Evolutionary conservation across 2,797 vertebrate species (phyloP), one percentile per base, ranked within the genome.

Genomic region (Gastrophryne carolinensis): DNA sequence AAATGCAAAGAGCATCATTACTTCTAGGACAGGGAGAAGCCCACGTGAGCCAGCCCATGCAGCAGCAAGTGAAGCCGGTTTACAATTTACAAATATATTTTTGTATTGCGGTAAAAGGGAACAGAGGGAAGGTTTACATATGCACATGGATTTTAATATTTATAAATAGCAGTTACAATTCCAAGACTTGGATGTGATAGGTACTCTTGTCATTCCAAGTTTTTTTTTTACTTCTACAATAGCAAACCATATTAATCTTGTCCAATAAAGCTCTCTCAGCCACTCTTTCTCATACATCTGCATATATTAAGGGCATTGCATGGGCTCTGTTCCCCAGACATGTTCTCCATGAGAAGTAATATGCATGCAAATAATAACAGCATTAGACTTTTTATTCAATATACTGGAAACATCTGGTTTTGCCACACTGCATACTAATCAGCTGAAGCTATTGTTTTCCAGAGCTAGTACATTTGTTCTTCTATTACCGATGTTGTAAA

Each of bases 381-480:
- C 41, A 75, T 67, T 75, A 44, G 72, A 35, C 37, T 67, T 67
- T 75, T 67, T 66, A 67, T 75, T 58, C 37, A 65, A 73, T 74
- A 65, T 58, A 34, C 39, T 49, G 11, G 11, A 35, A 60, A 67
- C 52, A 37, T 50, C 53, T 35, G 6, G 57, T 53, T 66, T 32
- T 54, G 65, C 11, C 17, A 54, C 35, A 10, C 26, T 24, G 72
- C 72, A 66, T 74, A 65, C 72, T 67, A 60, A 67, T 50, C 41
- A 67, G 23, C 23, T 12, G 54, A 10, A 19, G 9, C 49, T 53
- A 15, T 63, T 66, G 27, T 57, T 74, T 57, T 44, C 17, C 5
- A 19, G 52, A 2, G 34, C 24, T 35, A 5, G 34, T 47, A 6
- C 30, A 7, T 56, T 71, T 72, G 47, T 56, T 44, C 6, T 29